These are phyloP conservation scores for Sicus ferrugineus DNA, from an alignment of 2,888 invertebrate species.

Conservation along the genomic window DNA sequence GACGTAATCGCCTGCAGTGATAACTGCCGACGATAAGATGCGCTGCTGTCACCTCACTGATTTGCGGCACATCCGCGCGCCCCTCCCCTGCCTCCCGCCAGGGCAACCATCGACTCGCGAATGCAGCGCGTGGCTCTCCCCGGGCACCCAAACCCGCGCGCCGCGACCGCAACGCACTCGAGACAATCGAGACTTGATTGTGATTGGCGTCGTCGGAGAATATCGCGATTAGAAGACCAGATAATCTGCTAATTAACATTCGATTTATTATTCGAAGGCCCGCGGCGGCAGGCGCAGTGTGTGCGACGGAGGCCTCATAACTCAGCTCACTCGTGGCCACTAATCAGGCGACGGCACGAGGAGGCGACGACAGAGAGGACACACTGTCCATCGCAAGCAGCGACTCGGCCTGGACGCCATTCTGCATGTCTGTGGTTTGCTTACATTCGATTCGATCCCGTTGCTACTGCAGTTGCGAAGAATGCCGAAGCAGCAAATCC, in stretches of 20 bases:
- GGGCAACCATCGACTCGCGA: background rate
- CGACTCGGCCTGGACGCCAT: background rate
- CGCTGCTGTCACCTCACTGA: background rate
- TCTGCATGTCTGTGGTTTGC: background rate
- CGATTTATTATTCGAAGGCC: background rate
- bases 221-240: background rate
- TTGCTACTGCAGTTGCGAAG: background rate
- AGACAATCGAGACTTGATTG: background rate
- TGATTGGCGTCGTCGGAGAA: background rate
- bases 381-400: background rate
- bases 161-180: background rate
- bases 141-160: background rate
- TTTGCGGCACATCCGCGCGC: background rate
- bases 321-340: too few relatives aligned
- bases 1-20: background rate
- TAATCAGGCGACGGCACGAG: too few relatives aligned
- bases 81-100: background rate
- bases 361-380: background rate
- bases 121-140: background rate
- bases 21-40: constrained; percentile 4
- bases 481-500: background rate
- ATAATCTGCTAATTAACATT: constrained; percentile 25
- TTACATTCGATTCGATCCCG: background rate
- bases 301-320: background rate
- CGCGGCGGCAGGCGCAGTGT: background rate